phyloP scores from a whole-genome alignment of 2,797 vertebrate species.

The Enteromius viviparus region DNA sequence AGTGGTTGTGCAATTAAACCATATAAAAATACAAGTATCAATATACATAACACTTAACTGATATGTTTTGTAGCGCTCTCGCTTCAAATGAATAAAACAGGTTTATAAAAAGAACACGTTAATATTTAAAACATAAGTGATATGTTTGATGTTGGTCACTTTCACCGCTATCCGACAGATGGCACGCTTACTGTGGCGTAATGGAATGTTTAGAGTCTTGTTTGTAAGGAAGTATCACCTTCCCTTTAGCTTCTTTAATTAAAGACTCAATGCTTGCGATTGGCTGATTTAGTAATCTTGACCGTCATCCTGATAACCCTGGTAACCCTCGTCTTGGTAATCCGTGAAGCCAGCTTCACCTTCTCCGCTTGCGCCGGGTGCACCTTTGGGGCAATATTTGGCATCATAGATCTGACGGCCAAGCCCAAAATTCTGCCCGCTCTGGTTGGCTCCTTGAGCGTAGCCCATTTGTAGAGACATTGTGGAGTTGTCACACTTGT shows the following conservation, averaged over 20 bases:
- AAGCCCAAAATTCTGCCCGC: slow-evolving; percentile 90
- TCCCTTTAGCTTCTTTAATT: slow-evolving; percentile 5
- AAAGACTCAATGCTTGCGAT: slow-evolving; percentile 47
- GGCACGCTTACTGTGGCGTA: background rate
- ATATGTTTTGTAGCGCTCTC: background rate
- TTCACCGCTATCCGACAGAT: background rate
- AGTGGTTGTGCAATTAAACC: slow-evolving; percentile 45
- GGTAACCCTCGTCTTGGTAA: slow-evolving; percentile 79
- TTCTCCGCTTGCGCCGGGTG: slow-evolving; percentile 43
- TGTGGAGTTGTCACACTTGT: slow-evolving; percentile 93
- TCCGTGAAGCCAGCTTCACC: slow-evolving; percentile 67
- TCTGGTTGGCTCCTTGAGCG: slow-evolving; percentile 90
- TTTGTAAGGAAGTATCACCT: slow-evolving; percentile 23
- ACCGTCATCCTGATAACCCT: slow-evolving; percentile 79
- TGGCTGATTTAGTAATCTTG: slow-evolving; percentile 70
- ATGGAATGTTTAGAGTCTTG: slow-evolving; percentile 6
- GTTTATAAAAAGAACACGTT: slow-evolving; percentile 5
- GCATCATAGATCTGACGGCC: slow-evolving; percentile 91
- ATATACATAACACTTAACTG: slow-evolving; percentile 11
- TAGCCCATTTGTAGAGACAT: slow-evolving; percentile 97
- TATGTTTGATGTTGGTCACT: slow-evolving; percentile 6
- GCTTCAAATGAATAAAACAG: background rate
- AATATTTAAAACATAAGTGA: slow-evolving; percentile 9
- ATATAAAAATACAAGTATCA: slow-evolving; percentile 33
- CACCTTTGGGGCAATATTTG: slow-evolving; percentile 88